Evolutionary conservation across 2,113 vertebrate genomes (phyloP).

Genomic region (Pao palembangensis): DNA sequence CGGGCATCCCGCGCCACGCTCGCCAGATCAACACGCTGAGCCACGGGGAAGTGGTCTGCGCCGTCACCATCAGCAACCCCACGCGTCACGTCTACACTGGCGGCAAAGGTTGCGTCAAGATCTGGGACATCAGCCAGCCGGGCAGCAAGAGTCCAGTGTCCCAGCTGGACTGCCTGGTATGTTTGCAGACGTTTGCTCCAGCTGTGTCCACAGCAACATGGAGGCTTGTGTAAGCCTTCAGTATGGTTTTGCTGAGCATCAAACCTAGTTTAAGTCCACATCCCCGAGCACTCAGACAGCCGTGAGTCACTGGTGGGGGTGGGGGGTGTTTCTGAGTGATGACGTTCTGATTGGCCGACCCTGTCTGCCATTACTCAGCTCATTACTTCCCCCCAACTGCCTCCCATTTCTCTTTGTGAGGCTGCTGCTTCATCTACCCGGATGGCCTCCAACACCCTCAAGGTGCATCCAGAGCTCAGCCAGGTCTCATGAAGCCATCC

Average conservation of each 20-base stretch:
- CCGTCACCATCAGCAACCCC: slow-evolving; percentile 96
- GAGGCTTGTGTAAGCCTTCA: too few species aligned
- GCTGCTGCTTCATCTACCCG: slow-evolving; percentile 34
- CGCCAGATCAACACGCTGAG: slow-evolving; percentile 95
- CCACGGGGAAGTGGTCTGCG: slow-evolving; percentile 94
- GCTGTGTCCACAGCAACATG: background rate
- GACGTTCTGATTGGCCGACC: slow-evolving; percentile 63
- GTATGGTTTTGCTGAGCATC: slow-evolving; percentile 11
- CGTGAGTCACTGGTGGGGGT: slow-evolving; percentile 49
- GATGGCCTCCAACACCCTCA: slow-evolving; percentile 42
- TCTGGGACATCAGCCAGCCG: slow-evolving; percentile 97
- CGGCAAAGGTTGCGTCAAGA: slow-evolving; percentile 95
- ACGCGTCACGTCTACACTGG: slow-evolving; percentile 94
- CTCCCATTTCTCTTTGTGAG: slow-evolving; percentile 59
- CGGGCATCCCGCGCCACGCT: slow-evolving; percentile 91
- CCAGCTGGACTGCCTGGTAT: slow-evolving; percentile 95
- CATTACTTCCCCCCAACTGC: slow-evolving; percentile 59
- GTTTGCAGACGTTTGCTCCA: slow-evolving; percentile 5
- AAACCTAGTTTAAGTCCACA: slow-evolving; percentile 37
- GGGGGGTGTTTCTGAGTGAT: slow-evolving; percentile 57
- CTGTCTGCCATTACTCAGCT: slow-evolving; percentile 61
- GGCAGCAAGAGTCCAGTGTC: slow-evolving; percentile 97
- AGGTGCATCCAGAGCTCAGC: slow-evolving; percentile 59
- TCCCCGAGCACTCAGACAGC: slow-evolving; percentile 33
- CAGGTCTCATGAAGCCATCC: slow-evolving; percentile 66